These are phyloP conservation scores for Salvelinus fontinalis DNA, from an alignment of 2,113 vertebrate genomes.

Conservation along the genomic window DNA sequence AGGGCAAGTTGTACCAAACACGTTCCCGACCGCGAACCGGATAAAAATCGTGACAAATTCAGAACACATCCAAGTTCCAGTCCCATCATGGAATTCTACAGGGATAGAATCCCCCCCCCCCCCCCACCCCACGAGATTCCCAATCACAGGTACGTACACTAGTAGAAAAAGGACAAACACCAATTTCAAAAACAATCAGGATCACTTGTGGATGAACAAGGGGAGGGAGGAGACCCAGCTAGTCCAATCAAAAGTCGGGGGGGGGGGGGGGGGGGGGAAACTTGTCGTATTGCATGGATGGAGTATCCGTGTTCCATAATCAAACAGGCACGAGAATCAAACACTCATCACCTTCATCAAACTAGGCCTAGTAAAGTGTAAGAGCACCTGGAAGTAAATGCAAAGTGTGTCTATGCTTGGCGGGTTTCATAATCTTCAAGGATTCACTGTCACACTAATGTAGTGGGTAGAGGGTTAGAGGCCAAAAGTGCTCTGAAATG, in stretches of 20 bases:
- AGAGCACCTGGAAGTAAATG: conserved; percentile 26
- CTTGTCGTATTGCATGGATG: not conserved
- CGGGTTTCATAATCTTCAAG: not conserved
- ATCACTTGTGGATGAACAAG: conserved; percentile 61
- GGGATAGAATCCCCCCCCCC: conserved; percentile 10
- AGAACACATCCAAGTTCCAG: not conserved
- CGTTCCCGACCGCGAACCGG: conserved; percentile 35
- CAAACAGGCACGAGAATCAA: conserved; percentile 4
- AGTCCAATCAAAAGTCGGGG: conserved; percentile 14
- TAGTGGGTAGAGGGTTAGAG: conserved; percentile 60
- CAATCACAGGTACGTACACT: conserved; percentile 52
- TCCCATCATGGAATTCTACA: conserved; percentile 7
- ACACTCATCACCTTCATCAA: not conserved
- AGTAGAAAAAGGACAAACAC: conserved; percentile 58
- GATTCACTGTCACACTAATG: conserved; percentile 59
- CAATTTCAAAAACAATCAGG: conserved; percentile 60
- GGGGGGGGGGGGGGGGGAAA: conserved; percentile 19
- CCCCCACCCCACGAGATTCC: conserved; percentile 21
- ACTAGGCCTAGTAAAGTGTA: conserved; percentile 16
- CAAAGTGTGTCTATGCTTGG: not conserved
- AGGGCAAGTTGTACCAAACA: conserved; percentile 1
- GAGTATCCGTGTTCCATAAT: not conserved
- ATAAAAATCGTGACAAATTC: not conserved
- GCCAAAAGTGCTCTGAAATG: conserved; percentile 38
- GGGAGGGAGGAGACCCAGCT: conserved; percentile 40